These are phyloP conservation scores for Etheostoma perlongum DNA, from an alignment of 2,797 vertebrate species.

Conservation along the genomic window DNA sequence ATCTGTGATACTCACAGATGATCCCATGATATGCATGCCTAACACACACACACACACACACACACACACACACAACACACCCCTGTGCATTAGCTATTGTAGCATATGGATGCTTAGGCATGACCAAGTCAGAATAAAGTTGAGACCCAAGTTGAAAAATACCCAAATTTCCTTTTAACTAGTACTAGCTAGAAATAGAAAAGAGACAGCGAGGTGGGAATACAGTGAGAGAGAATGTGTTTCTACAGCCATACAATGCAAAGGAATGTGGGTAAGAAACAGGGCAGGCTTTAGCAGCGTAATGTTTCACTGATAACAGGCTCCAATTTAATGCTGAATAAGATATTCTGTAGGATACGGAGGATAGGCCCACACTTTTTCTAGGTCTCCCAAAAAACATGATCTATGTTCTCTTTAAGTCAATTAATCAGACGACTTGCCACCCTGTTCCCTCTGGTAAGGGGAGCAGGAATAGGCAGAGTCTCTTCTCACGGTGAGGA, in stretches of 20 bases:
- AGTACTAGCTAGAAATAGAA: constrained; percentile 8
- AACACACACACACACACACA: constrained; percentile 12
- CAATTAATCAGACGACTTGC: constrained; percentile 83
- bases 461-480: constrained; percentile 78
- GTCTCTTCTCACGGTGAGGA: constrained; percentile 69
- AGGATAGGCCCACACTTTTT: constrained; percentile 82
- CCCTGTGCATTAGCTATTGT: neutral
- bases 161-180: neutral
- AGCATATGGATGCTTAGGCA: neutral
- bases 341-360: constrained; percentile 77
- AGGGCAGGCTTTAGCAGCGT: constrained; percentile 59
- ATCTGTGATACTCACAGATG: constrained; percentile 80
- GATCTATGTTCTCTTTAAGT: constrained; percentile 82
- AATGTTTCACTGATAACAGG: constrained; percentile 76
- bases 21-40: constrained; percentile 45
- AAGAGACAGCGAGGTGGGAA: constrained; percentile 6
- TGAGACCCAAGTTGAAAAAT: constrained; percentile 10
- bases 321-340: constrained; percentile 83
- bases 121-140: neutral
- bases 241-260: constrained; percentile 33
- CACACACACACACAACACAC: constrained; percentile 1
- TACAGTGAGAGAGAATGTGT: constrained; percentile 11
- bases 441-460: constrained; percentile 83
- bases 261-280: constrained; percentile 60
- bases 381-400: constrained; percentile 82